Percentiles rank a stretch among this genome's conserved stretches.
phyloP scores from a whole-genome alignment of 2,113 vertebrate species.

The Madoqua kirkii region DNA sequence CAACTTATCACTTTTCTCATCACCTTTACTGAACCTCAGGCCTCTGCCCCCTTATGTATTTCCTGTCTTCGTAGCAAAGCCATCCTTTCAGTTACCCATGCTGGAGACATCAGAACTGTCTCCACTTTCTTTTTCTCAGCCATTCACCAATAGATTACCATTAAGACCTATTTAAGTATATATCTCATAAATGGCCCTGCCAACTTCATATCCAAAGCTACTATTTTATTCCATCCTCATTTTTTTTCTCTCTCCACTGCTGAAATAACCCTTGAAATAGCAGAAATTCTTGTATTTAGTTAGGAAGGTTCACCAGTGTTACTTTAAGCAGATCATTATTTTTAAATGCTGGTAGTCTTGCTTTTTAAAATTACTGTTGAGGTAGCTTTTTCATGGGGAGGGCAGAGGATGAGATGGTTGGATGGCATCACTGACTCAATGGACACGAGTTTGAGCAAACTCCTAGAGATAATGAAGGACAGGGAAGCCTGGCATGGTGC shows the following conservation, averaged over 20 bases:
- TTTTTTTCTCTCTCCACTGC: neutral
- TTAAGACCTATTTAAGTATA: neutral
- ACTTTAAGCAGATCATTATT: neutral
- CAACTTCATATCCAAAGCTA: neutral
- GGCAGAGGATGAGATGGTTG: neutral
- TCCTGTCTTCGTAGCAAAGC: neutral
- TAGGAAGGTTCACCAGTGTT: neutral
- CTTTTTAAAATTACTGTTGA: neutral
- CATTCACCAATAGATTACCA: neutral
- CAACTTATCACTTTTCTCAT: neutral
- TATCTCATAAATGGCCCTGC: neutral
- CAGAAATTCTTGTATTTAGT: neutral
- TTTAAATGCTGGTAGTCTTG: neutral
- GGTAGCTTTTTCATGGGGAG: neutral
- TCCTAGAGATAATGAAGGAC: neutral
- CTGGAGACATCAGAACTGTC: neutral
- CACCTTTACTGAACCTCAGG: neutral
- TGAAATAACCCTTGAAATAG: neutral
- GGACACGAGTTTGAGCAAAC: neutral
- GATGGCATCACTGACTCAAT: neutral
- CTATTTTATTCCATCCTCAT: neutral
- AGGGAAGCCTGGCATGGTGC: neutral
- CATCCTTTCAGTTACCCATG: neutral
- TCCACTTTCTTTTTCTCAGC: slow-evolving; percentile 4
- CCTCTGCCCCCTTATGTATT: neutral